Conservation (phyloP, 2,888 invertebrate species). For the Trachelus troglodyta region DNA sequence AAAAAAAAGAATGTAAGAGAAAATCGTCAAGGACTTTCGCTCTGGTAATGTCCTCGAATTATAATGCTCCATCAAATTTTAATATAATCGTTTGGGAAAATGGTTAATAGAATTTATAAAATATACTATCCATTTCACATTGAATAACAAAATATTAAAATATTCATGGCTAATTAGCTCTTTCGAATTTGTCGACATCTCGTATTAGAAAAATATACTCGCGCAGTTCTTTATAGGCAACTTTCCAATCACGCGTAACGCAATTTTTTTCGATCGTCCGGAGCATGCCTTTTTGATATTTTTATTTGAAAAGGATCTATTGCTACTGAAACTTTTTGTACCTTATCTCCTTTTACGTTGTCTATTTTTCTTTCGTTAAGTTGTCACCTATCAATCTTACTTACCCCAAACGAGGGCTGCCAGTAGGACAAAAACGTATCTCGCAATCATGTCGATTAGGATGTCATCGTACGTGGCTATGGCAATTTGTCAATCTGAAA, state of each 20-base stretch:
- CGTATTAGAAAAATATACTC: neutral
- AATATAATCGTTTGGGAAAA: neutral
- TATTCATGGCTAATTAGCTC: neutral
- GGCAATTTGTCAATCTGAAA: constrained; percentile 49
- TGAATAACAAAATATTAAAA: neutral
- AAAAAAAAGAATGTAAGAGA: neutral
- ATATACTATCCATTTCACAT: neutral
- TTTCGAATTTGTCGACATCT: neutral
- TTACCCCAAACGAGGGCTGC: constrained; percentile 51
- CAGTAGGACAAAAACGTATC: constrained; percentile 42
- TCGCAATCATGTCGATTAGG: constrained; percentile 52
- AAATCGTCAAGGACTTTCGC: neutral
- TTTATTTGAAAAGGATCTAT: neutral
- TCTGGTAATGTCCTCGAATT: neutral
- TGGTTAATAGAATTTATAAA: neutral
- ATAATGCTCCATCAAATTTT: neutral
- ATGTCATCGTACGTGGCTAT: constrained; percentile 53
- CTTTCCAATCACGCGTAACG: neutral
- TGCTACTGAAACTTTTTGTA: neutral
- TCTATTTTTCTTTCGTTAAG: neutral
- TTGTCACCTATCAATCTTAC: constrained; percentile 22
- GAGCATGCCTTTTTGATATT: neutral
- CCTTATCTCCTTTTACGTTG: neutral
- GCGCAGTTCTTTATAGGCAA: neutral
- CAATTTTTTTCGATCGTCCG: neutral